Percentiles rank a stretch among this genome's conserved stretches.
phyloP scores from a whole-genome alignment of 2,888 invertebrate species.

The Tenthredo livida region DNA sequence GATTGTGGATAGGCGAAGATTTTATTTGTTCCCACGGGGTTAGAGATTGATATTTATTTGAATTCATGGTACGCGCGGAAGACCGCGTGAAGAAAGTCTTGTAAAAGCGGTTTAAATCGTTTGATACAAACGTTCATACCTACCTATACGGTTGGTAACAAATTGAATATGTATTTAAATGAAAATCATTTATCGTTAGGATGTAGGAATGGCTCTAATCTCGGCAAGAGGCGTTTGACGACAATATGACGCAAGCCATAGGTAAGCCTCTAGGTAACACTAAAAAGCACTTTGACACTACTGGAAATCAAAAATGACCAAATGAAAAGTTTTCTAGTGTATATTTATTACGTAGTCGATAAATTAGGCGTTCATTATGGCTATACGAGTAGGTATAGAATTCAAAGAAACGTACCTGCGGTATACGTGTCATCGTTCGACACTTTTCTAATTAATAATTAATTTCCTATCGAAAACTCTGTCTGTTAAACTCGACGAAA shows the following conservation, averaged over 20 bases:
- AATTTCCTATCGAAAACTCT: not conserved
- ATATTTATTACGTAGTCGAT: not conserved
- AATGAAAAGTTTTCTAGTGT: not conserved
- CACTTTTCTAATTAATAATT: slow-evolving; percentile 31
- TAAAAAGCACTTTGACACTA: slow-evolving; percentile 42
- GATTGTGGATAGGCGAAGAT: not conserved
- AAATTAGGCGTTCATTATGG: not conserved
- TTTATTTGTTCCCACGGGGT: slow-evolving; percentile 23
- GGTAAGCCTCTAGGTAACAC: not conserved
- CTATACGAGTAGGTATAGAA: not conserved
- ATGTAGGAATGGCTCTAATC: slow-evolving; percentile 2
- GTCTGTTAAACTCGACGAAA: too few relatives aligned
- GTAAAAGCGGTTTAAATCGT: slow-evolving; percentile 28
- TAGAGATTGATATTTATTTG: slow-evolving; percentile 21
- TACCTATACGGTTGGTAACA: not conserved
- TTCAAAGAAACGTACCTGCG: not conserved
- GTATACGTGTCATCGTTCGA: not conserved
- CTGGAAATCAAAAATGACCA: slow-evolving; percentile 31
- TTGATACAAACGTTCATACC: slow-evolving; percentile 16
- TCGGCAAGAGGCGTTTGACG: not conserved
- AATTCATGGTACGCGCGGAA: slow-evolving; percentile 15
- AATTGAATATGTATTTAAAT: slow-evolving; percentile 40
- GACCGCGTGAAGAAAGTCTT: slow-evolving; percentile 7
- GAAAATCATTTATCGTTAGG: slow-evolving; percentile 42
- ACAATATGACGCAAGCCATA: not conserved